A percentile compares a stretch with the other conserved stretches of the same genome.
Conservation (phyloP, 2,113 vertebrate species). For the Cynocephalus volans region DNA sequence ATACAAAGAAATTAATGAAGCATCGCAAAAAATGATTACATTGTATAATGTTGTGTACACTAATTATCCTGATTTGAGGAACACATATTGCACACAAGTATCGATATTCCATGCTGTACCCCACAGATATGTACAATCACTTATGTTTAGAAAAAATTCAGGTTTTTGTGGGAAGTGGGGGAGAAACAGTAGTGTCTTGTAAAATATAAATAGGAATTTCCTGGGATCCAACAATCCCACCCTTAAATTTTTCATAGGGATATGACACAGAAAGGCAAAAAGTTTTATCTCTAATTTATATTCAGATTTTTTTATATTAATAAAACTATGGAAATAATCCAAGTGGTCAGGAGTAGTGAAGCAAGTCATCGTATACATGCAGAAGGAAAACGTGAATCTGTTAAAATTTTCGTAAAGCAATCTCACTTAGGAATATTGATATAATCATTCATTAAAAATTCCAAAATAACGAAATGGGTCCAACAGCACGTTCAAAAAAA, state of each 20-base stretch:
- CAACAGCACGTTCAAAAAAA: not conserved
- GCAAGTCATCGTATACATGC: not conserved
- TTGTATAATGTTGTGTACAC: too few species aligned
- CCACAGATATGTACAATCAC: too few species aligned
- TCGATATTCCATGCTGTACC: too few species aligned
- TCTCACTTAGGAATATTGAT: not conserved
- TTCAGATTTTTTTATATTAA: not conserved
- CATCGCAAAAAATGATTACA: not conserved
- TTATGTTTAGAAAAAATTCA: too few species aligned
- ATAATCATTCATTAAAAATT: not conserved
- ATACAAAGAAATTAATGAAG: not conserved
- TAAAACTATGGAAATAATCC: not conserved
- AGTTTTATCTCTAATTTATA: not conserved
- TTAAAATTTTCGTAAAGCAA: not conserved
- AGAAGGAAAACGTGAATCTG: not conserved
- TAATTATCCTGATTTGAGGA: too few species aligned
- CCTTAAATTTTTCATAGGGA: not conserved
- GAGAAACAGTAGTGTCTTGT: not conserved
- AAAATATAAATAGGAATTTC: slow-evolving; percentile 37
- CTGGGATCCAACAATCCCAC: not conserved
- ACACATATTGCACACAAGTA: too few species aligned
- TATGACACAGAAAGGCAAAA: slow-evolving; percentile 1
- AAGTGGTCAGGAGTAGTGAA: not conserved
- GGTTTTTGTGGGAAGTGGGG: not conserved
- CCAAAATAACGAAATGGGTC: not conserved